Conservation (phyloP, 2,888 invertebrate species). For the Drosophila anomalata region DNA sequence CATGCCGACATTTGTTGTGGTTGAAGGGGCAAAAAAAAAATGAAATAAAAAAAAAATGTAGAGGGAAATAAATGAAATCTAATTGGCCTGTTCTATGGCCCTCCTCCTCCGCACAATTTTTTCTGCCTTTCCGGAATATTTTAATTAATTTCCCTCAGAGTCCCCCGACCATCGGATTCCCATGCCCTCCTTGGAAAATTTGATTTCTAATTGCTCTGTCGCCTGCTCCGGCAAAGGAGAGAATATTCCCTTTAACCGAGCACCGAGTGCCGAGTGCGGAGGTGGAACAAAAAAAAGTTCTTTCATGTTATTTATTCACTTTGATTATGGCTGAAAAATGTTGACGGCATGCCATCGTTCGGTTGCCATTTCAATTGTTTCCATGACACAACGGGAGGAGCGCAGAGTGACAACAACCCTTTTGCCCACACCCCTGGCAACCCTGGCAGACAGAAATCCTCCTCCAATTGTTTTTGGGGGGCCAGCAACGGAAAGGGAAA, state of each 20-base stretch:
- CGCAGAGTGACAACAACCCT: constrained; percentile 24
- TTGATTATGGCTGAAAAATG: constrained; percentile 62
- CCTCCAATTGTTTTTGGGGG: constrained; percentile 8
- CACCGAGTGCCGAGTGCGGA: not conserved
- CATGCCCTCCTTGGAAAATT: constrained; percentile 22
- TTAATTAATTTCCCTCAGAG: constrained; percentile 64
- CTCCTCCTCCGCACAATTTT: constrained; percentile 17
- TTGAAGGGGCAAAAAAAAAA: constrained; percentile 17
- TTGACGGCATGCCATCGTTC: constrained; percentile 46
- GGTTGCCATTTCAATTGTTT: constrained; percentile 57
- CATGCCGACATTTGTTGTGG: constrained; percentile 32
- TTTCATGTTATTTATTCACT: constrained; percentile 73
- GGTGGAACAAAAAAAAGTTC: constrained; percentile 25
- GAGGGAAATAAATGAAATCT: constrained; percentile 42
- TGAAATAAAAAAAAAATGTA: constrained; percentile 9
- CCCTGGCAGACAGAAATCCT: not conserved
- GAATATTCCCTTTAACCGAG: not conserved
- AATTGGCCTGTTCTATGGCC: constrained; percentile 44
- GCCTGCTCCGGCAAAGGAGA: constrained; percentile 16
- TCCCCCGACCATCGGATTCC: constrained; percentile 18
- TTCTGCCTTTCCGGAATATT: constrained; percentile 50
- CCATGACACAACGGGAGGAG: constrained; percentile 46
- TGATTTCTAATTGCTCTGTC: constrained; percentile 62
- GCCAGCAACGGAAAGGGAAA: constrained; percentile 18
- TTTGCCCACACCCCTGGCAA: constrained; percentile 9